These are phyloP conservation scores for Carettochelys insculpta DNA, from an alignment of 2,113 vertebrate genomes.

Conservation along the genomic window DNA sequence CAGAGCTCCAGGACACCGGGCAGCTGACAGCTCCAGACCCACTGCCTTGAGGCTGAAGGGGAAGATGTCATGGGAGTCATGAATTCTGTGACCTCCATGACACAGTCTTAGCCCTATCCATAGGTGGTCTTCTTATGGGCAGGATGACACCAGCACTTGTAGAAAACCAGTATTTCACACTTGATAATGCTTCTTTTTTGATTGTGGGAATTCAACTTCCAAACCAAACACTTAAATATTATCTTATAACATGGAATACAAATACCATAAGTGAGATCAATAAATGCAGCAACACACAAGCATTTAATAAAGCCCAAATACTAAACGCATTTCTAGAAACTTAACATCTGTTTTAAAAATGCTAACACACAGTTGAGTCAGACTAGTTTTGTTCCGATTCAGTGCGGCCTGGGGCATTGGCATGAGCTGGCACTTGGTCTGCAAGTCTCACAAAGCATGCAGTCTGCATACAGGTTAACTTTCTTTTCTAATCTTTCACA, in stretches of 20 bases:
- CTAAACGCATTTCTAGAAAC: background rate
- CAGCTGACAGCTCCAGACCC: too few species aligned
- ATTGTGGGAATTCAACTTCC: background rate
- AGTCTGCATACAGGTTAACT: background rate
- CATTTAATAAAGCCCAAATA: background rate
- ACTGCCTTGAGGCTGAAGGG: too few species aligned
- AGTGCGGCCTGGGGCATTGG: background rate
- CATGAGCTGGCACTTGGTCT: background rate
- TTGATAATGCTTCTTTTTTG: background rate
- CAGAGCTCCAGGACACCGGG: too few species aligned
- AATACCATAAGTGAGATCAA: background rate
- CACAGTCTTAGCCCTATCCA: too few species aligned
- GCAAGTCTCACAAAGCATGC: rapidly evolving
- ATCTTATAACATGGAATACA: background rate
- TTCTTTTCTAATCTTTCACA: slow-evolving; percentile 15
- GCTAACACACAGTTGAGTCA: background rate
- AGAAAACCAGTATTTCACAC: background rate
- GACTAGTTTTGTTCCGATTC: background rate
- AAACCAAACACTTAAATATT: background rate
- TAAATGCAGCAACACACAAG: background rate
- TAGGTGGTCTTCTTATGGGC: background rate
- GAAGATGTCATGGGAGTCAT: too few species aligned
- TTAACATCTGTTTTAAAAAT: background rate
- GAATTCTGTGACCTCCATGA: too few species aligned
- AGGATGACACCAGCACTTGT: background rate